Conservation (phyloP, 2,888 invertebrate species). For the Scaptomyza caliginosa region DNA sequence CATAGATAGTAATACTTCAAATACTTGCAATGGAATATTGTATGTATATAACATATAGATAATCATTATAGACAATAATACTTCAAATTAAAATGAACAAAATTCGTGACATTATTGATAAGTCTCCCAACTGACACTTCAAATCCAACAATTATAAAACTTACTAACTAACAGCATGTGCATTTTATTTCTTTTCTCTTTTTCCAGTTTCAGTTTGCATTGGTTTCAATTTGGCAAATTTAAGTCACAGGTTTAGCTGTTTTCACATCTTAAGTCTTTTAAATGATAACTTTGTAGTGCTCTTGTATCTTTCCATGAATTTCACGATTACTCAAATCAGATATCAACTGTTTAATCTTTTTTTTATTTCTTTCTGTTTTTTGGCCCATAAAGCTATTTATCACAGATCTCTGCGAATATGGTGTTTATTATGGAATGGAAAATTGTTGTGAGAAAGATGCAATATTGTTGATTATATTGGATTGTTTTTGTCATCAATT, state of each 20-base stretch:
- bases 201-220: neutral
- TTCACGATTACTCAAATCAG: neutral
- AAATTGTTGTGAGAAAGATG: neutral
- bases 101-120: conserved; percentile 43
- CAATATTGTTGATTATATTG: conserved; percentile 15
- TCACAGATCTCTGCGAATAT: neutral
- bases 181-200: neutral
- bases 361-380: too few species aligned
- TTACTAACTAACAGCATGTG: neutral
- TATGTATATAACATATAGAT: conserved; percentile 16
- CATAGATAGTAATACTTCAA: conserved; percentile 50
- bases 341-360: neutral
- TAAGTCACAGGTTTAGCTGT: neutral
- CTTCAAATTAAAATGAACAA: conserved; percentile 35
- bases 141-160: conserved; percentile 17
- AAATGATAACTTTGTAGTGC: neutral
- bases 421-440: neutral
- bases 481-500: conserved; percentile 31
- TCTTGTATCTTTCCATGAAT: neutral
- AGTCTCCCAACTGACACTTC: conserved; percentile 25
- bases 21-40: conserved; percentile 3
- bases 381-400: neutral
- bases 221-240: neutral
- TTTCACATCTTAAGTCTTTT: neutral
- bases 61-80: conserved; percentile 48